phyloP scores from a whole-genome alignment of 2,888 invertebrate genomes.

The Heterodera filipjevi region DNA sequence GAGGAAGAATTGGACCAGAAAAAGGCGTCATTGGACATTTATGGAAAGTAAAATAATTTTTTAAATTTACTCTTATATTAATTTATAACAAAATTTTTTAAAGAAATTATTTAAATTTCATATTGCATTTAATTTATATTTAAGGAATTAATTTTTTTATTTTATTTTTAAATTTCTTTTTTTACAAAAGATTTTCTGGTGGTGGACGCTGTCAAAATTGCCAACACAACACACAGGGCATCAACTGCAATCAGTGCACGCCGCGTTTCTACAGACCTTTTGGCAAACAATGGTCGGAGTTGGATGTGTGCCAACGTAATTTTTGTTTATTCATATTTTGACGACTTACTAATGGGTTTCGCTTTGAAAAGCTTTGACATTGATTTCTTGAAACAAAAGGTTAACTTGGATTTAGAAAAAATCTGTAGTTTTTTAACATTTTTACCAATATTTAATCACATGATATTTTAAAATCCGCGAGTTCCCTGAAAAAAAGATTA shows the following conservation, averaged over 20 bases:
- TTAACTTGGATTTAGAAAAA: too few relatives aligned
- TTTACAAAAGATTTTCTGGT: conserved; percentile 77
- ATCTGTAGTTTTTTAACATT: too few relatives aligned
- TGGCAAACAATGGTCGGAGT: conserved; percentile 80
- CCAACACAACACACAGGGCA: conserved; percentile 87
- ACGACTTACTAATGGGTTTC: too few relatives aligned
- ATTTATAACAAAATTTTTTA: neutral
- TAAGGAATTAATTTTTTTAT: too few relatives aligned
- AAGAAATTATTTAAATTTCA: neutral
- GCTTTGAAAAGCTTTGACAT: too few relatives aligned
- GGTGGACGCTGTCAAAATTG: conserved; percentile 95
- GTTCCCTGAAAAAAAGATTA: too few relatives aligned
- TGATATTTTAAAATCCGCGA: too few relatives aligned
- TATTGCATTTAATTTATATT: too few relatives aligned
- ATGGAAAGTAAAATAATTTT: conserved; percentile 71
- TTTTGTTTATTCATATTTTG: conserved; percentile 65
- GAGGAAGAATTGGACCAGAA: conserved; percentile 78
- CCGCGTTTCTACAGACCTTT: conserved; percentile 82
- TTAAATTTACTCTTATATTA: neutral
- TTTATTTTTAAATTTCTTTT: too few relatives aligned
- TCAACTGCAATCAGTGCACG: conserved; percentile 89
- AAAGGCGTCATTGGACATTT: conserved; percentile 82
- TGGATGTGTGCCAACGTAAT: conserved; percentile 88
- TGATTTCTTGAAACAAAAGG: too few relatives aligned
- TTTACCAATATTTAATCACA: too few relatives aligned